Evolutionary conservation across 1,140 invertebrate species (phyloP), one percentile per base, ranked within the genome.

Genomic region (Spodoptera frugiperda): DNA sequence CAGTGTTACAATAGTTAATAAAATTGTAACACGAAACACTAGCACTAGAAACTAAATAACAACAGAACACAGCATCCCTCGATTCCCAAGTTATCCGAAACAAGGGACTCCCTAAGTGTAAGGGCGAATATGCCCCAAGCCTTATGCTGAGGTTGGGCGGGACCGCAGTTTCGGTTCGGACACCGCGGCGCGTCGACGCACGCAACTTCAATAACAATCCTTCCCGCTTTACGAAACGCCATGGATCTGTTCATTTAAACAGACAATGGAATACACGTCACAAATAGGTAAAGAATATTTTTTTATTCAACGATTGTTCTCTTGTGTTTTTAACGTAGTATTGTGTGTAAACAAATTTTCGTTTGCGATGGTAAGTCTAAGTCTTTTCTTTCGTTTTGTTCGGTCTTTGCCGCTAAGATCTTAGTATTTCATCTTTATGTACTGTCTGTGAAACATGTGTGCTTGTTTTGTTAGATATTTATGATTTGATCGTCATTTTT

Each of bases 181-280:
- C 74, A 65, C 67, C 76, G 72, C 15, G 49, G 55, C 1, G 76
- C 76, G 74, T 75, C 54, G 19, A 51, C 81, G 84, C 80, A 81
- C 70, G 72, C 14, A n/a, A 10, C 14, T 49, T 11, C 21, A 9
- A 8, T 9, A 33, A 19, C 10, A 30, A 49, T 0, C 33, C 21
- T 88, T 87, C 84, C 86, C 81, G 84, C 86, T 80, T 68, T 82
- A 78, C 84, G 80, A 71, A 80, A 78, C 79, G 51, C 10, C 65
- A 33, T 63, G 53, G 55, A 48, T 63, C 76, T 59, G 14, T 33
- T 15, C 78, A 81, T 79, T 82, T 79, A 79, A 79, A 79, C 21
- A 74, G 75, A 80, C 84, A 90, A 91, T 91, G 90, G 86, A 86
- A 73, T 80, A 83, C 79, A 83, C 84, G 84, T 84, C 85, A 83